Evolutionary conservation across 2,888 invertebrate genomes (phyloP), one percentile per base, ranked within the genome.

Genomic region (Drosophila kokeensis): DNA sequence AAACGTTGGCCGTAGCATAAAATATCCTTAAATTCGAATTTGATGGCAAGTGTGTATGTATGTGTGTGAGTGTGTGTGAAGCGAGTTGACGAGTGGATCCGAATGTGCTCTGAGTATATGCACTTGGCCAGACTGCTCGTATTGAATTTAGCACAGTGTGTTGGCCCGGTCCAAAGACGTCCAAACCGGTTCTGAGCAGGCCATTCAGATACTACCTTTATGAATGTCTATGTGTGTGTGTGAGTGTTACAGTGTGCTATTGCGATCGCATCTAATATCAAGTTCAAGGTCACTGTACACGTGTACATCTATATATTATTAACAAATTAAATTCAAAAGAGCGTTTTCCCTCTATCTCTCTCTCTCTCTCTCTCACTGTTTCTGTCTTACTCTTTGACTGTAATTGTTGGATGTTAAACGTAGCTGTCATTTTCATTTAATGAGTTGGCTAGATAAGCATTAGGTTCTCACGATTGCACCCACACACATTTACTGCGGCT

Each of bases 221-320:
- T 59, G 32, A 50, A 62, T 58, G 42, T 55, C 48, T 65, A 58
- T 60, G 59, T 45, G 45, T 45, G 7, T 45, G 7, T 45, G 11
- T 42, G 42, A 21, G 21, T 42, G 45, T 45, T 21, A 45, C 13
- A 45, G 21, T 45, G 36, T 59, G 58, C 40, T 36, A 53, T 64
- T 76, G 73, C 58, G 73, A 73, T 84, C 74, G 84, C 85, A 90
- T 91, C 91, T 91, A 91, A 90, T 90, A 91, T 91, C 90, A 90
- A 90, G 90, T 90, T 90, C 90, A 90, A 90, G 91, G 90, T 91
- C 89, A 65, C 45, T 53, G 53, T 34, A 62, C 76, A 81, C 84
- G 76, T 79, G 87, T 84, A 57, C 29, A 4, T n/a, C 52, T 30
- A 73, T 81, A 73, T 67, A 77, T 81, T 78, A 74, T 81, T 70